Percentiles rank a stretch among this genome's conserved stretches.
These are phyloP conservation scores for Bungarus multicinctus DNA, from an alignment of 2,113 vertebrate genomes.

Conservation along the genomic window DNA sequence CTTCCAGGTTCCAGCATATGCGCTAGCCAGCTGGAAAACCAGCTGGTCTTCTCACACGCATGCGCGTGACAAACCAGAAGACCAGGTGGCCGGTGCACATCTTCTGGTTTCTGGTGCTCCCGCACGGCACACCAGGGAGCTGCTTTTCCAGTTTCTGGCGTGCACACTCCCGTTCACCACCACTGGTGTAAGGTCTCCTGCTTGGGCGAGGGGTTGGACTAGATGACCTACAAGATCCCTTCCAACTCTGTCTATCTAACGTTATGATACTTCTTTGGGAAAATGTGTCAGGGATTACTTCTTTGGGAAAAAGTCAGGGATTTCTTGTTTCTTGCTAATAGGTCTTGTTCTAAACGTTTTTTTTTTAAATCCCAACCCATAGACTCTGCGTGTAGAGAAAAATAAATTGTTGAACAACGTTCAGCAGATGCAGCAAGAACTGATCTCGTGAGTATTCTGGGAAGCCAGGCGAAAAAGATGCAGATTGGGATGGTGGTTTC, in stretches of 20 bases:
- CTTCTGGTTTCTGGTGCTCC: too few relatives aligned
- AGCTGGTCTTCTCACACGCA: too few relatives aligned
- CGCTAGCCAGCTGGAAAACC: too few relatives aligned
- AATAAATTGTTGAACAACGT: conserved; percentile 77
- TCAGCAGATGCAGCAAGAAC: conserved; percentile 80
- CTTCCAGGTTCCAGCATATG: too few relatives aligned
- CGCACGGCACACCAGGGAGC: too few relatives aligned
- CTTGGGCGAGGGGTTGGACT: too few relatives aligned
- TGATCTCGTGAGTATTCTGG: conserved; percentile 73
- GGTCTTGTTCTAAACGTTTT: neutral
- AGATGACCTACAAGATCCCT: too few relatives aligned
- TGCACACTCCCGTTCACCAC: too few relatives aligned
- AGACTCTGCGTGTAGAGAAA: conserved; percentile 77
- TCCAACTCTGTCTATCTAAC: neutral
- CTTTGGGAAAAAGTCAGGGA: accelerated
- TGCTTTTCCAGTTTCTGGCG: too few relatives aligned
- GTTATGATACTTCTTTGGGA: accelerated
- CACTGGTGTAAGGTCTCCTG: too few relatives aligned
- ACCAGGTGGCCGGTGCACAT: too few relatives aligned
- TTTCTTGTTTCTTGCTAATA: neutral
- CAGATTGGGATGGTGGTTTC: neutral
- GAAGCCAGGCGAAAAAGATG: neutral
- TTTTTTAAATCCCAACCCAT: conserved; percentile 24
- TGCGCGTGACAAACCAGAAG: too few relatives aligned
- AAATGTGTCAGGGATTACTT: neutral